Base-by-base conservation (phyloP, 2,888 invertebrate genomes). In the Macrosiphum euphorbiae region DNA sequence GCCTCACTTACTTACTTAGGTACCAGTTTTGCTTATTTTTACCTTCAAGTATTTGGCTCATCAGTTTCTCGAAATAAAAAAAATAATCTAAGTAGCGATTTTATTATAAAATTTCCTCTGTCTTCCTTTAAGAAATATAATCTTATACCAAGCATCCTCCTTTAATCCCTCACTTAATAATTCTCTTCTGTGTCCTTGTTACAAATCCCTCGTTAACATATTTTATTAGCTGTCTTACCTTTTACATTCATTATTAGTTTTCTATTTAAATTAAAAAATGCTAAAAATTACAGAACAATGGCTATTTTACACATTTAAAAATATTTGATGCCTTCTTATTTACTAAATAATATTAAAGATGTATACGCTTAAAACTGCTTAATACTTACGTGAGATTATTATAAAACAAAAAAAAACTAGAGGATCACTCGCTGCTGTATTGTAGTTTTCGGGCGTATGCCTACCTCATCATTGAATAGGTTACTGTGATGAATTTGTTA, bases 131-230 rank as follows among this genome's bases (percentile, higher is more conserved):
- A 85, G 5, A 85, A 85, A 55, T 85, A 85, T 85, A 85, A 91
- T 91, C 91, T 52, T 78, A n/a, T 55, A 44, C n/a, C 44, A n/a
- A 44, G 55, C 84, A 44, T 85, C 85, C 55, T 84, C 58, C n/a
- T 85, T 90, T 91, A 91, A 91, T 91, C 85, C 28, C 84, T 91
- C 85, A 58, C 85, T 58, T 91, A 91, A 91, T 85, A 85, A 91
- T 85, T 44, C 16, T 35, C 44, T 24, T n/a, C 55, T 58, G 35
- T 47, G 41, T 44, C 20, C 24, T 85, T 44, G 24, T 91, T 58
- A 85, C 41, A 85, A 91, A 91, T 41, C 44, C 44, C 44, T 55
- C 52, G 20, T 44, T 26, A 41, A 88, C 44, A 84, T 50, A 52
- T 55, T 85, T 91, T 41, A 52, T 91, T 91, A 41, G n/a, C 85